phyloP scores from a whole-genome alignment of 2,888 invertebrate genomes.

The Thyatira batis region DNA sequence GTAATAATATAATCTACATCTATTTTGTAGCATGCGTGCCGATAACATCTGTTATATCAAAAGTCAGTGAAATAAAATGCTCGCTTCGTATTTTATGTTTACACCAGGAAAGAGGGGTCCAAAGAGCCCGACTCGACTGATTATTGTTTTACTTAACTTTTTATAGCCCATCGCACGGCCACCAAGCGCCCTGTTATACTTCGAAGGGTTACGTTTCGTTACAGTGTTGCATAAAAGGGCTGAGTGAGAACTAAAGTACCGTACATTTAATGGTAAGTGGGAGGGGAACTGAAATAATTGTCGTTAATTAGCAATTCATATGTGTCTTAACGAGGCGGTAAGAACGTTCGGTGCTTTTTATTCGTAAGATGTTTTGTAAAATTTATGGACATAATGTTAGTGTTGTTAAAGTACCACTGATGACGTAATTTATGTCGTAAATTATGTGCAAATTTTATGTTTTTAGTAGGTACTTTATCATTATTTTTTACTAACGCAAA shows the following conservation, averaged over 20 bases:
- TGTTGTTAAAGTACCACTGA: not conserved
- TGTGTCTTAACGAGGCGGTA: not conserved
- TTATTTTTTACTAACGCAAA: no score
- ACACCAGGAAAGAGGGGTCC: slow-evolving; percentile 34
- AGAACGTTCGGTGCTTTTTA: not conserved
- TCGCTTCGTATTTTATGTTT: slow-evolving; percentile 41
- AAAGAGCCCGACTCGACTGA: slow-evolving; percentile 49
- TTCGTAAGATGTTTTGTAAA: not conserved
- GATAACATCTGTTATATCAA: not conserved
- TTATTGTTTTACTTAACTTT: slow-evolving; percentile 74
- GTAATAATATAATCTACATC: not conserved
- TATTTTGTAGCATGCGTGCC: not conserved
- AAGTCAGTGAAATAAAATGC: slow-evolving; percentile 21
- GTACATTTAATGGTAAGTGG: not conserved
- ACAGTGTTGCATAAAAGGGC: slow-evolving; percentile 5
- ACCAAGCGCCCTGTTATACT: slow-evolving; percentile 15
- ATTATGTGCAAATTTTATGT: not conserved
- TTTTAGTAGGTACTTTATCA: not conserved
- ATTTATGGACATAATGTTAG: not conserved
- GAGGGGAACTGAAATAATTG: not conserved
- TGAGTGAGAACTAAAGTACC: slow-evolving; percentile 25
- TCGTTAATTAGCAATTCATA: not conserved
- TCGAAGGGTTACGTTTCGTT: slow-evolving; percentile 13
- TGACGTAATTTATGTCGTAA: not conserved
- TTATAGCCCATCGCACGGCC: slow-evolving; percentile 52